Evolutionary conservation across 2,797 vertebrate genomes (phyloP).

Genomic region (Cercopithecus neglectus): DNA sequence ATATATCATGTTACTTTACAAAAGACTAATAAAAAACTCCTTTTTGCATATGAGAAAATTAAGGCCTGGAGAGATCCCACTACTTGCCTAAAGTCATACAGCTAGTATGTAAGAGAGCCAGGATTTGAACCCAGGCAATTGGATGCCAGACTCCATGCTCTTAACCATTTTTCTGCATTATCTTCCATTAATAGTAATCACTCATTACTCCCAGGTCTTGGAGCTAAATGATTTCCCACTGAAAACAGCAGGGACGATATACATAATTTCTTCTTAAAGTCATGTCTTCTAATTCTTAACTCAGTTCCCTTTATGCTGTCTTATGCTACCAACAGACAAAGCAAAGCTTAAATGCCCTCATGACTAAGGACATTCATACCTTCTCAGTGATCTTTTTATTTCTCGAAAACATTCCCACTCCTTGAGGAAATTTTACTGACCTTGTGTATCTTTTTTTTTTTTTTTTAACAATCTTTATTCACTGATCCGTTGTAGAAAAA

Average conservation of each 20-base stretch:
- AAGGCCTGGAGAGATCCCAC: not conserved
- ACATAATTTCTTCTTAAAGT: not conserved
- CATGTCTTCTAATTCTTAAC: not conserved
- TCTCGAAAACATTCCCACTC: not conserved
- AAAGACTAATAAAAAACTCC: not conserved
- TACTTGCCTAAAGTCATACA: not conserved
- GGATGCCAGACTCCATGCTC: not conserved
- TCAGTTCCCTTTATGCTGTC: not conserved
- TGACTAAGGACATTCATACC: not conserved
- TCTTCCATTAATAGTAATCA: not conserved
- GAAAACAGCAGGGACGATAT: not conserved
- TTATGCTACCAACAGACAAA: not conserved
- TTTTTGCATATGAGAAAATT: not conserved
- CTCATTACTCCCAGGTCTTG: not conserved
- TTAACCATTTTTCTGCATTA: not conserved
- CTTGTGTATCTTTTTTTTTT: not conserved
- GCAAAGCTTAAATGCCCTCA: not conserved
- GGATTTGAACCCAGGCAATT: not conserved
- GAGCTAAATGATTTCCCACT: not conserved
- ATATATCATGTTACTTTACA: not conserved
- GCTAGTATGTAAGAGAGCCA: not conserved
- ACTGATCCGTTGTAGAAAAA: not conserved
- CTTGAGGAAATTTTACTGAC: not conserved
- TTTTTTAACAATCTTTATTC: not conserved
- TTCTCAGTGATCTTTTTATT: not conserved